A percentile compares a stretch with the other conserved stretches of the same genome.
phyloP scores from a whole-genome alignment of 2,113 vertebrate genomes.

The Rhinolophus sinicus region DNA sequence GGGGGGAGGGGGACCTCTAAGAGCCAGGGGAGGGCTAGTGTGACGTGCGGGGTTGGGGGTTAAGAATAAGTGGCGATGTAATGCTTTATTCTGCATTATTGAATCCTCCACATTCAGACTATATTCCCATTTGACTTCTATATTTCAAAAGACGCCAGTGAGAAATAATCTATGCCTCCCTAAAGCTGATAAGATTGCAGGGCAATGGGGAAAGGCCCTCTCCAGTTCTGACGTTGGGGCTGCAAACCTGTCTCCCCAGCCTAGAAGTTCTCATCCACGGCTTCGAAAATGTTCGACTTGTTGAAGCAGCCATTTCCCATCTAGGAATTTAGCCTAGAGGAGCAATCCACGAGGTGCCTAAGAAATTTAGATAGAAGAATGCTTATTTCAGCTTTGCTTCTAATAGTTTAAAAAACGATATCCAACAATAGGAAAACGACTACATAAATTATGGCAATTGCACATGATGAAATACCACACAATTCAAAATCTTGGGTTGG shows the following conservation, averaged over 20 bases:
- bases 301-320: neutral
- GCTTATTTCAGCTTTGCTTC: neutral
- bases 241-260: too few relatives aligned
- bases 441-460: neutral
- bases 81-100: neutral
- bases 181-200: neutral
- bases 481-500: neutral
- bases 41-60: accelerated
- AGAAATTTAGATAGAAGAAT: neutral
- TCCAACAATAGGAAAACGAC: neutral
- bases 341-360: neutral
- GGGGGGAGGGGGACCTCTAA: too few relatives aligned
- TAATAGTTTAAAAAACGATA: neutral
- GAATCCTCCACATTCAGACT: neutral
- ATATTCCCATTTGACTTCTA: neutral
- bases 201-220: too few relatives aligned
- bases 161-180: neutral
- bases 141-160: neutral
- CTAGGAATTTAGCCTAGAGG: neutral
- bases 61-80: accelerated
- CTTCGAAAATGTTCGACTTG: neutral
- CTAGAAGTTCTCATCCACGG: neutral
- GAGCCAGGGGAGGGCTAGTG: accelerated
- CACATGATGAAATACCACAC: neutral
- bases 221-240: neutral